Evolutionary conservation across 1,140 invertebrate genomes (phyloP), one percentile per base, ranked within the genome.

Genomic region (Diploscapter pachys): DNA sequence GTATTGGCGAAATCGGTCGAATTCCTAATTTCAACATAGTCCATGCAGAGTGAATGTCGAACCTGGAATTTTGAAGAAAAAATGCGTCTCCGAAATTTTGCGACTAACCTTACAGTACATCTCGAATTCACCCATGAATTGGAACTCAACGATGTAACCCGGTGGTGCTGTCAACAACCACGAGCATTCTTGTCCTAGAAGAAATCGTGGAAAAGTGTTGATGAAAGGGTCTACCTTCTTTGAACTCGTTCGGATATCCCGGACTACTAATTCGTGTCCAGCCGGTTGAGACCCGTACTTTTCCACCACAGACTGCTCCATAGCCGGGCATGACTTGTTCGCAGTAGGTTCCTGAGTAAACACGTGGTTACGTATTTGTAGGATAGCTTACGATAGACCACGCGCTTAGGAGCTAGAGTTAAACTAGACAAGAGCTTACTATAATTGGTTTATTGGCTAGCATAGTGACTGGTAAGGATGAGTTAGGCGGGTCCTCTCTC

Each of bases 321-420:
- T 85, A 85, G 11, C 83, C 83, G 48, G 83, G 84, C 83, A 85
- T 85, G 13, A 85, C 84, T 78, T 81, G 77, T 52, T 83, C 83
- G 61, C 82, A 83, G 49, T 79, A 78, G 56, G 82, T 31, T 31
- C 31, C 31, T 31, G 31, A 31, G 31, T 31, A 31, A 31, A 31
- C 1, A 31, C 31, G 31, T 31, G 31, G 31, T 31, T 31, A 31
- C 31, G 31, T 31, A 31, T 31, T 31, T 31, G 31, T 31, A 31
- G 31, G 31, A 31, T 31, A 31, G 31, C 31, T 31, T 31, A 31
- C 31, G 31, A 31, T 31, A 31, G 31, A 31, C 31, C 31, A 31
- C 31, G 31, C 31, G 31, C 31, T 31, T 31, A 31, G 31, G 31
- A 31, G 31, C 31, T 31, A 31, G 31, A 31, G 31, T 31, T 31